Evolutionary conservation across 2,113 vertebrate genomes (phyloP), one percentile per base, ranked within the genome.

Genomic region (Plecotus auritus): DNA sequence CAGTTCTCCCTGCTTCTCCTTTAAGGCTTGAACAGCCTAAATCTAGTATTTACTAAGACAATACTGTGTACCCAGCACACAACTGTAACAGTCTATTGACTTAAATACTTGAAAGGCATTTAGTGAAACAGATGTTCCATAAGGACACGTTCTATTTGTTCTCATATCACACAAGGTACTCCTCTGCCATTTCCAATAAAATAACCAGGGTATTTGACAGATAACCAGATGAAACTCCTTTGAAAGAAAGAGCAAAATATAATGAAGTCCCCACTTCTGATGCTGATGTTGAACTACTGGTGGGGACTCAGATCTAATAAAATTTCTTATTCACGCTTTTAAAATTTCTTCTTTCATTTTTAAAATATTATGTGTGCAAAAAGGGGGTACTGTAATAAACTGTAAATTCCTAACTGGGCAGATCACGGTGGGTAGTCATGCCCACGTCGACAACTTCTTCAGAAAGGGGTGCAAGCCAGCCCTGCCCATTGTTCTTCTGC

Each of bases 341-440:
- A 91, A 94, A 94, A 77, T 42, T 26, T 49, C 37, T 80, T 59
- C 35, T 76, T 74, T 85, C 64, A 72, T 86, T 93, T 88, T 93
- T 93, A 56, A 96, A 97, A 91, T 32, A 35, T 20, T 23, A 72
- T 72, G 5, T 40, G 35, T 9, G 35, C n/a, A 70, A 69, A 49
- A 18, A 76, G 32, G 18, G 45, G 47, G 9, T n/a, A 32, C 45
- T n/a, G 18, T 4, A 12, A 30, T 51, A 22, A 77, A 51, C 2
- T n/a, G 47, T 20, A 77, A 12, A n/a, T 13, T 51, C 47, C 74
- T 51, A n/a, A 22, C 74, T 51, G 74, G 74, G 18, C 74, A n/a
- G 45, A 51, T n/a, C 74, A 77, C 17, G 5, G 73, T n/a, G 47
- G 30, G 74, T 7, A 22, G 74, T n/a, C 30, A n/a, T 12, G 30